Evolutionary conservation across 92 coral and sea anemone genomes (phyloP).

Genomic region (Porites divaricata): DNA sequence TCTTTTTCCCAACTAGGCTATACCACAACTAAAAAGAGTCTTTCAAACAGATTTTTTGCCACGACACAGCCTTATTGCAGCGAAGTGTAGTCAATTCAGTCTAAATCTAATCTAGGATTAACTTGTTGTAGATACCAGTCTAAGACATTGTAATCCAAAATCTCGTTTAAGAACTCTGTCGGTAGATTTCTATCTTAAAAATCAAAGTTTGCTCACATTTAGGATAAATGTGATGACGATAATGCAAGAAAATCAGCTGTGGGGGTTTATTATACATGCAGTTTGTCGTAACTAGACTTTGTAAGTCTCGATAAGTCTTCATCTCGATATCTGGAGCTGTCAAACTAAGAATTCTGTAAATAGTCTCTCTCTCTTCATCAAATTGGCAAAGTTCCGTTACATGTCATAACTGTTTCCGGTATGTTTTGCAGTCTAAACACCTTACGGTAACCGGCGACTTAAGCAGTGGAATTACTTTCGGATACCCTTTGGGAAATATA

Average conservation of each 20-base stretch:
- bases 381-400: neutral
- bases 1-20: neutral
- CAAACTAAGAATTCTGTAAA: neutral
- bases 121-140: neutral
- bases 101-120: neutral
- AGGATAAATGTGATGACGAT: neutral
- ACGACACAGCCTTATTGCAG: neutral
- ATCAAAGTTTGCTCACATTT: neutral
- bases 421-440: neutral
- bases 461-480: neutral
- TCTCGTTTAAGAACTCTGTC: constrained; percentile 22
- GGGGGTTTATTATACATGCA: neutral
- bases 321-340: neutral
- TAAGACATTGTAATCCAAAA: constrained; percentile 1
- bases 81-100: neutral
- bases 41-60: constrained; percentile 9
- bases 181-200: constrained; percentile 20
- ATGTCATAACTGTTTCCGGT: neutral
- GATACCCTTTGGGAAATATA: neutral
- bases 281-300: neutral
- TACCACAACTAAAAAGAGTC: neutral
- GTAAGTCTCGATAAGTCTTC: too few species aligned
- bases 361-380: too few species aligned
- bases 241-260: neutral
- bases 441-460: neutral